Base-by-base conservation (phyloP, 53 echinoderm and acorn worm genomes). In the Holothuria leucospilota region DNA sequence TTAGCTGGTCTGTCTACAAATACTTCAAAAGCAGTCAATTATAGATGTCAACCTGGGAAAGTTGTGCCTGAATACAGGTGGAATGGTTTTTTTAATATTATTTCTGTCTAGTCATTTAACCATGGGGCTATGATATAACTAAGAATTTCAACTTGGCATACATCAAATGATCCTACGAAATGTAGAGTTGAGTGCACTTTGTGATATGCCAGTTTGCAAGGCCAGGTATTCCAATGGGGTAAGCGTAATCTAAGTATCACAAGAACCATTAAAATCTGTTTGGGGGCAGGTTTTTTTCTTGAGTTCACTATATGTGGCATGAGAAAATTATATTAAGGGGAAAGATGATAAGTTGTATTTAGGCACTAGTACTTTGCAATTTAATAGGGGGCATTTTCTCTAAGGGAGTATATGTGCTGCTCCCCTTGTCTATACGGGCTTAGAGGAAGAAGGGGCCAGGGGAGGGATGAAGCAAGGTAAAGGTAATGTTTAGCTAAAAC, bases 201-300 rank as follows among this genome's bases (percentile, higher is more conserved):
- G 77, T 30, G 51, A 39, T n/a, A 86, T 14, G 5, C 85, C 85
- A 56, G 63, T 86, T 24, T 70, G 71, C n/a, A n/a, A n/a, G n/a
- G n/a, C n/a, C n/a, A n/a, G n/a, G n/a, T n/a, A n/a, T n/a, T n/a
- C n/a, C n/a, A n/a, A n/a, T n/a, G n/a, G n/a, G n/a, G n/a, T 27
- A 90, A 49, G 29, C 80, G 63, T 28, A 49, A 56, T 29, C 86
- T 59, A 30, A 90, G 38, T 68, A 66, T 77, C 0, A 86, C 78
- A 78, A 90, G 86, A 49, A 77, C 66, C 20, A 90, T 21, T 60
- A 90, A 86, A 30, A 90, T 78, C 68, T 78, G 90, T 23, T 90
- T 68, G 16, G 78, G 66, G 30, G 88, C 56, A 67, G 82, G 30
- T 82, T 63, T 21, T 11, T 21, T 11, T 21, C n/a, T 63, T 42